phyloP scores from a whole-genome alignment of 2,888 invertebrate genomes.

The Leucoptera coffeella region DNA sequence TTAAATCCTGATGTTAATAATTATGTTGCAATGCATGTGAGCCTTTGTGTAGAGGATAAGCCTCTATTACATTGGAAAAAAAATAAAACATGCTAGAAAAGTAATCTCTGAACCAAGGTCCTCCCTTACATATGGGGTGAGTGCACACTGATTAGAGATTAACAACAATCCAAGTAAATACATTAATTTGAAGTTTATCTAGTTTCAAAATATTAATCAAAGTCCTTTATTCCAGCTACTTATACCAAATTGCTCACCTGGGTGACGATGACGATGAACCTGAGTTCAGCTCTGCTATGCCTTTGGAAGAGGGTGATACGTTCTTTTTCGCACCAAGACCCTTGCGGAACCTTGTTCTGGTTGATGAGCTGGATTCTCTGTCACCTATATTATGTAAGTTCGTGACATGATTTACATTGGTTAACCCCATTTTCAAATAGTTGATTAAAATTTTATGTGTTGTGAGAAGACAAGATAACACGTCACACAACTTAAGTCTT shows the following conservation, averaged over 20 bases:
- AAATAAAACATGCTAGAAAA: constrained; percentile 29
- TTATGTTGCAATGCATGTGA: constrained; percentile 14
- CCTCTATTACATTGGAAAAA: constrained; percentile 15
- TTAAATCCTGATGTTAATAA: constrained; percentile 4
- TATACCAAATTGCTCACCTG: constrained; percentile 98
- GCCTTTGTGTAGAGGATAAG: constrained; percentile 14
- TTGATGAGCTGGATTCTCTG: constrained; percentile 94
- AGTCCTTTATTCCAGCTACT: constrained; percentile 59
- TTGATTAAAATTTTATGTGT: not conserved
- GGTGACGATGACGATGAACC: constrained; percentile 99
- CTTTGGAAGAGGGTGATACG: constrained; percentile 96
- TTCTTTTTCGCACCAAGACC: constrained; percentile 97
- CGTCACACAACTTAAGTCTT: too few species aligned
- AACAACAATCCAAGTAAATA: too few species aligned
- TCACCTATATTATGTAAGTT: constrained; percentile 84
- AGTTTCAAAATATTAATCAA: too few species aligned
- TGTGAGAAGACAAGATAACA: too few species aligned
- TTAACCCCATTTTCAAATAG: not conserved
- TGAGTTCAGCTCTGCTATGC: constrained; percentile 97
- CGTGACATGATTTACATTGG: too few species aligned
- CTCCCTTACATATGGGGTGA: constrained; percentile 38
- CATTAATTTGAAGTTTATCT: too few species aligned
- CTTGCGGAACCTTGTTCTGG: constrained; percentile 88
- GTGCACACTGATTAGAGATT: constrained; percentile 57
- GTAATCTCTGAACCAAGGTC: constrained; percentile 59